A percentile compares a stretch with the other conserved stretches of the same genome.
These are phyloP conservation scores for Calliphora vomitoria DNA, from an alignment of 2,888 invertebrate genomes.

Conservation along the genomic window DNA sequence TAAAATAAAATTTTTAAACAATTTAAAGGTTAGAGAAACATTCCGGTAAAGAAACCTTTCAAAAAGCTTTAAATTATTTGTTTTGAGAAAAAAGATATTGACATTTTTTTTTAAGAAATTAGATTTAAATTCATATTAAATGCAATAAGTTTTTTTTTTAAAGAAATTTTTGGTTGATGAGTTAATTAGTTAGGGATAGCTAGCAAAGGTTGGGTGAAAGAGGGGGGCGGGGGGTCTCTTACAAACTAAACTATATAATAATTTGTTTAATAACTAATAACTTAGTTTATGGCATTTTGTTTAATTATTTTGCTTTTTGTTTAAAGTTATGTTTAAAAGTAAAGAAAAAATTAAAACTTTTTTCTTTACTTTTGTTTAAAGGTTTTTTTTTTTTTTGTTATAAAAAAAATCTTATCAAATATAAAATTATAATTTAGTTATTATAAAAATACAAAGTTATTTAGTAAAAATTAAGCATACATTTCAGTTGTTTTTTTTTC, in stretches of 20 bases:
- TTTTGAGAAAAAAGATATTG: neutral
- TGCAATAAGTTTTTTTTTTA: conserved; percentile 20
- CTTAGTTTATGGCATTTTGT: conserved; percentile 82
- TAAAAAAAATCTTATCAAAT: conserved; percentile 40
- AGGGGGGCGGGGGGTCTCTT: neutral
- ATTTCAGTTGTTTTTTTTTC: conserved; percentile 18
- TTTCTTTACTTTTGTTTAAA: conserved; percentile 36
- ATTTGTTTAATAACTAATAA: conserved; percentile 81
- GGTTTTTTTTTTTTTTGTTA: conserved; percentile 33
- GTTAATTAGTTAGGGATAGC: neutral
- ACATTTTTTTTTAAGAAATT: conserved; percentile 7
- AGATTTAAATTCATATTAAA: conserved; percentile 43
- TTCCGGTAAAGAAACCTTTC: conserved; percentile 57
- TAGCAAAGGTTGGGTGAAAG: neutral
- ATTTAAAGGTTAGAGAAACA: conserved; percentile 60
- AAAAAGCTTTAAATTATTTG: conserved; percentile 50
- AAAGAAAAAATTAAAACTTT: conserved; percentile 65
- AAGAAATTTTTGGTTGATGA: neutral
- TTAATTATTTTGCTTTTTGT: conserved; percentile 32
- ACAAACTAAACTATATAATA: conserved; percentile 30
- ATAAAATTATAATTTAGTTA: conserved; percentile 55
- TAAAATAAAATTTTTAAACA: neutral
- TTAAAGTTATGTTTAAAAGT: conserved; percentile 29
- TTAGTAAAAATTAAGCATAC: conserved; percentile 28
- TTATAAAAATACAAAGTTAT: conserved; percentile 46